Conservation (phyloP, 2,113 vertebrate genomes). For the Acrocephalus arundinaceus region DNA sequence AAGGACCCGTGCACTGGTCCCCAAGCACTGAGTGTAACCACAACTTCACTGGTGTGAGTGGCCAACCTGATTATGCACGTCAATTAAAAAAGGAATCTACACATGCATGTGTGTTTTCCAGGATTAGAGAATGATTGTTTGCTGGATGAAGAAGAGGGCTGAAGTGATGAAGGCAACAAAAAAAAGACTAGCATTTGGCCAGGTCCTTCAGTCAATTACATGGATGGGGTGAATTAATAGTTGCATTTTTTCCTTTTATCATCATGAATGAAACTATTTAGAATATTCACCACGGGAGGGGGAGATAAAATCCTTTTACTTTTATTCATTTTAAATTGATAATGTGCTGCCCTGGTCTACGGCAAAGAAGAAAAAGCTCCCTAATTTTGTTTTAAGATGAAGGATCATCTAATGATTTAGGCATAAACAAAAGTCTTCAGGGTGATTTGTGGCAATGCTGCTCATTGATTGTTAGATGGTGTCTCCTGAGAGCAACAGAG, state of each 20-base stretch:
- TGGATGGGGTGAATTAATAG: background rate
- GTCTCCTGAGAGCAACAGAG: background rate
- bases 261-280: background rate
- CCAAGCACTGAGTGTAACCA: background rate
- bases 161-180: background rate
- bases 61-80: background rate
- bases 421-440: background rate
- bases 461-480: background rate
- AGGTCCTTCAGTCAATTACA: background rate
- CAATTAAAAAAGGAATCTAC: background rate
- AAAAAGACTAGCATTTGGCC: background rate
- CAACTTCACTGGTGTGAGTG: background rate
- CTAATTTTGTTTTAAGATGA: background rate
- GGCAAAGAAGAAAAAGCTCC: background rate
- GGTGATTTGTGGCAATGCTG: background rate
- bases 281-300: background rate
- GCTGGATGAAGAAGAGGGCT: background rate
- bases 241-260: background rate
- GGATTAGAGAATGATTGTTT: background rate
- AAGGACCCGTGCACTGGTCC: accelerated
- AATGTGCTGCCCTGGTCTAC: accelerated
- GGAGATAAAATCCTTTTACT: background rate
- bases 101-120: background rate
- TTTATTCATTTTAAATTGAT: background rate
- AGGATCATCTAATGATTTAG: background rate